Base-by-base conservation (phyloP, 2,888 invertebrate species). In the Globia sparganii region DNA sequence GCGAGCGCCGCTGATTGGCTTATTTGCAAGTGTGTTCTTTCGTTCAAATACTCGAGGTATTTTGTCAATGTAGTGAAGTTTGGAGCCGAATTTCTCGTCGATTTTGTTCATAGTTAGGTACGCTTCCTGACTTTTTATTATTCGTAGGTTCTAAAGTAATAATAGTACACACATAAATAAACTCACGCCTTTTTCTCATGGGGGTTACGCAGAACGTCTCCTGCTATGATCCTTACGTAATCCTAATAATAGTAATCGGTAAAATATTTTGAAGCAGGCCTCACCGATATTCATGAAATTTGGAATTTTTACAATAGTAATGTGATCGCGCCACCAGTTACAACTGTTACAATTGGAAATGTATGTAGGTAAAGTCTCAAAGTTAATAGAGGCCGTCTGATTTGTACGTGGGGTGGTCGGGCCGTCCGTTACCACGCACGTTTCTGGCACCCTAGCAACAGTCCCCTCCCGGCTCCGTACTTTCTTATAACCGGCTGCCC, bases 351-450 rank as follows among this genome's bases (percentile, higher is more conserved):
- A 79, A 82, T 84, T 82, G 77, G 80, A 59, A 86, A 84, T 78
- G 77, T 78, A 80, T 76, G 84, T 86, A 84, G 84, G 84, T 78
- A 86, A 83, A 84, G 87, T 87, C 87, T 82, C 78, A 86, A 87
- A 87, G 87, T 85, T 85, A 87, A 86, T 86, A 87, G 80, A 79
- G 81, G 84, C 81, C 75, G 85, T 72, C 85, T 87, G 88, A 87
- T 88, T 88, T 88, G 85, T 87, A 80, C 87, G 85, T 75, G 81
- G 80, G 85, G 87, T 70, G 77, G 75, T 43, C 43, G 80, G 78
- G 71, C 74, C 68, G 76, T 75, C 67, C 72, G 85, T 78, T 81
- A 74, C 86, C 77, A 88, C 87, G 83, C 87, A 86, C 86, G 83
- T 81, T 88, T 78, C 69, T 83, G 78, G 83, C 85, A 81, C 85